Evolutionary conservation across 2,797 vertebrate species (phyloP).

Genomic region (Lepus townsendii): DNA sequence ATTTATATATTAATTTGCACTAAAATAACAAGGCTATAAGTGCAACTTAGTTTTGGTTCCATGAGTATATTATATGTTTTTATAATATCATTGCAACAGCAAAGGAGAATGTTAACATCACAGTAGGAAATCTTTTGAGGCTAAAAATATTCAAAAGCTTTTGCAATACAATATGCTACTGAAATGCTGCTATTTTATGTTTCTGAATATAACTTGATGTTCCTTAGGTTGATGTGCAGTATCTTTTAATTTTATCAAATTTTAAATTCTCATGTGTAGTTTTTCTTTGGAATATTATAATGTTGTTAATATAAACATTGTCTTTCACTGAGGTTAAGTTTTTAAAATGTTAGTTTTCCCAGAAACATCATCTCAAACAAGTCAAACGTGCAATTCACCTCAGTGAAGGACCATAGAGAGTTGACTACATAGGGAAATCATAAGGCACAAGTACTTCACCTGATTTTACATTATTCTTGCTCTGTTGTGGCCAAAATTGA

Average conservation of each 20-base stretch:
- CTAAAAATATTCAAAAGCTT: constrained; percentile 42
- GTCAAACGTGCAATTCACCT: constrained; percentile 80
- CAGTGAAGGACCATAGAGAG: constrained; percentile 73
- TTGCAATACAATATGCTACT: constrained; percentile 26
- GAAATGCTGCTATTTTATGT: background rate
- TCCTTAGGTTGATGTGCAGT: background rate
- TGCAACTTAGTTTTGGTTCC: background rate
- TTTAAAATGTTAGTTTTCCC: constrained; percentile 82
- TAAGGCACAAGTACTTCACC: constrained; percentile 81
- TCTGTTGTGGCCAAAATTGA: constrained; percentile 85
- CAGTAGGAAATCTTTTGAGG: background rate
- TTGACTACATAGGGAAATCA: constrained; percentile 78
- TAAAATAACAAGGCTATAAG: background rate
- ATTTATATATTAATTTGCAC: constrained; percentile 5
- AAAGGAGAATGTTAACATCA: background rate
- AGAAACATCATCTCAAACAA: constrained; percentile 82
- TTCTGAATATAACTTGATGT: background rate
- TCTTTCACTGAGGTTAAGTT: constrained; percentile 74
- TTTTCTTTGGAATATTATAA: constrained; percentile 64
- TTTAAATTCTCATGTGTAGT: constrained; percentile 63
- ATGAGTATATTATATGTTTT: background rate
- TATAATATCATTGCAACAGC: background rate
- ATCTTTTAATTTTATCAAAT: constrained; percentile 69
- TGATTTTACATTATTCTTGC: constrained; percentile 80
- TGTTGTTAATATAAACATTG: constrained; percentile 59